Percentiles rank a stretch among this genome's conserved stretches.
phyloP scores from a whole-genome alignment of 2,888 invertebrate genomes.

The Leptinotarsa juncta region DNA sequence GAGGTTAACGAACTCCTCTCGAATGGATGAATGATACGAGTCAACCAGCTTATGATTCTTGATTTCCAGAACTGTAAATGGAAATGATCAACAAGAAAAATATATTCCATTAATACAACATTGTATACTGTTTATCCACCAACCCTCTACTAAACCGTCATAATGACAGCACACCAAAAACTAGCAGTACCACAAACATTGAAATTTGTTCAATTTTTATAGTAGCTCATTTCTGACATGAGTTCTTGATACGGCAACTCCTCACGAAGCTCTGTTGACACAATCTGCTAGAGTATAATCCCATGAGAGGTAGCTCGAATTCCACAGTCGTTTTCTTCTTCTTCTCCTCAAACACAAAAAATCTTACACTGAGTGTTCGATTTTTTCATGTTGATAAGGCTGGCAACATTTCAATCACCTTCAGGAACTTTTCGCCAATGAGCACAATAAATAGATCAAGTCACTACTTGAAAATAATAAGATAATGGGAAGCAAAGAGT shows the following conservation, averaged over 20 bases:
- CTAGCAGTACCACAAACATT: constrained; percentile 3
- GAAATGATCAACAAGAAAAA: neutral
- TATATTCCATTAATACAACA: neutral
- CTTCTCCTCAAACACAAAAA: neutral
- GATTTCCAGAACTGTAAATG: constrained; percentile 10
- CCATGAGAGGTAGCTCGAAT: constrained; percentile 10
- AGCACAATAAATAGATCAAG: neutral
- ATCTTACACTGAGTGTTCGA: constrained; percentile 1
- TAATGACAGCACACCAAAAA: neutral
- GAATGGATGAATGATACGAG: neutral
- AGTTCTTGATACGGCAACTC: neutral
- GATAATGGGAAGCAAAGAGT: constrained; percentile 1
- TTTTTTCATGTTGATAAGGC: neutral
- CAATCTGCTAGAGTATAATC: neutral
- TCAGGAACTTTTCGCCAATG: neutral
- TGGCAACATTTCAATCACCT: neutral
- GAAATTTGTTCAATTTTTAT: neutral
- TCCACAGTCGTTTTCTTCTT: constrained; percentile 3
- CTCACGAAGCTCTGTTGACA: constrained; percentile 14
- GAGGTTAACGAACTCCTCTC: constrained; percentile 12
- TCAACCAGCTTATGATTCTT: constrained; percentile 8
- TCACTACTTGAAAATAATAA: neutral
- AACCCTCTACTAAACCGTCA: neutral
- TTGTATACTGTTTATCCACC: neutral
- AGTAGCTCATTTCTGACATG: neutral